Percentiles rank a stretch among this genome's conserved stretches.
phyloP scores from a whole-genome alignment of 2,888 invertebrate species.

The Cerastoderma edule region DNA sequence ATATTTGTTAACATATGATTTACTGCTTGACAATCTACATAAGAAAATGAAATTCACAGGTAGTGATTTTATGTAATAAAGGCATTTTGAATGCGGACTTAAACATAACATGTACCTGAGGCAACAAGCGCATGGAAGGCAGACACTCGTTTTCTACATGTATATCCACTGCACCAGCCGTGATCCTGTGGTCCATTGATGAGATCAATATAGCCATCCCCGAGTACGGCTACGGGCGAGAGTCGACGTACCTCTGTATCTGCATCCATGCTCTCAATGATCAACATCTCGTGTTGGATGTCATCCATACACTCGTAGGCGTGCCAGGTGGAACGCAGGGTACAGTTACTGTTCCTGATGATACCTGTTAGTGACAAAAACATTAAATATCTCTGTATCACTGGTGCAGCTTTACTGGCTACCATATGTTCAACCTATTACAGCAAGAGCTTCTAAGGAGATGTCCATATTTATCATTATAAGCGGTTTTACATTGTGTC shows the following conservation, averaged over 20 bases:
- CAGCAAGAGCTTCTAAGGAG: no score
- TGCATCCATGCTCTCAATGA: constrained; percentile 79
- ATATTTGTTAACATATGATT: no score
- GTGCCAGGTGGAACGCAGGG: constrained; percentile 63
- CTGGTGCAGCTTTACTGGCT: no score
- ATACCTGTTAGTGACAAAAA: constrained; percentile 67
- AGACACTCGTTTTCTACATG: constrained; percentile 79
- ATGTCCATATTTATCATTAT: no score
- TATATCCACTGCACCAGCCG: constrained; percentile 82
- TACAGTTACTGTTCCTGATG: constrained; percentile 69
- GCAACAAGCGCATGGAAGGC: constrained; percentile 79
- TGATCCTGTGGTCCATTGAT: constrained; percentile 83
- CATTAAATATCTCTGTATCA: no score
- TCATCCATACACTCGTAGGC: constrained; percentile 74
- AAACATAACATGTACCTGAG: constrained; percentile 74
- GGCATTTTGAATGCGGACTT: no score
- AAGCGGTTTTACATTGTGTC: no score
- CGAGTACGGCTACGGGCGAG: constrained; percentile 73
- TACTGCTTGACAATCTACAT: no score
- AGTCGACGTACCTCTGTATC: constrained; percentile 81
- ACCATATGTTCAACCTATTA: no score
- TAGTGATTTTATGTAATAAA: no score
- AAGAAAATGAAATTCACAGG: no score
- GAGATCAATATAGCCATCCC: constrained; percentile 79
- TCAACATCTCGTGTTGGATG: constrained; percentile 73